Conservation (phyloP, 2,797 vertebrate genomes). For the Diplodus puntazzo region DNA sequence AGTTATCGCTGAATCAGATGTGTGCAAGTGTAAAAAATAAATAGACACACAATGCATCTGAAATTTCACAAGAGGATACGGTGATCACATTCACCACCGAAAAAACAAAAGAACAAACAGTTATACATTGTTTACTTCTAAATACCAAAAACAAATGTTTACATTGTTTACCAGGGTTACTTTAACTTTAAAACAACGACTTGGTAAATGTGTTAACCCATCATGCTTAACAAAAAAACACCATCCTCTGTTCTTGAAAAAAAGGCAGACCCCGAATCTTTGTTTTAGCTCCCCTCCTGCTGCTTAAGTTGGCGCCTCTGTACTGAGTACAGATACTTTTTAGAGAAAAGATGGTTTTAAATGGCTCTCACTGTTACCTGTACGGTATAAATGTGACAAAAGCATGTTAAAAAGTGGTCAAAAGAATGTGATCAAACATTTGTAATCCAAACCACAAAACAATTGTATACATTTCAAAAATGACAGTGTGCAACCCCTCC, state of each 20-base stretch:
- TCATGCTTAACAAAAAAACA: constrained; percentile 73
- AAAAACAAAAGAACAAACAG: constrained; percentile 72
- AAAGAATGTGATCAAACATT: constrained; percentile 87
- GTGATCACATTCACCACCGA: constrained; percentile 88
- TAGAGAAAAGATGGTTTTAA: constrained; percentile 99
- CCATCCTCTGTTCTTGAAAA: constrained; percentile 91
- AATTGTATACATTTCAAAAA: constrained; percentile 81
- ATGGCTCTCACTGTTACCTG: constrained; percentile 99
- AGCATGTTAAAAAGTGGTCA: constrained; percentile 99
- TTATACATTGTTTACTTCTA: constrained; percentile 80
- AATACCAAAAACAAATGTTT: constrained; percentile 74
- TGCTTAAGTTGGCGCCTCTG: constrained; percentile 98
- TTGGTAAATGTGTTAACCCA: constrained; percentile 82
- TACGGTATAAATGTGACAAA: constrained; percentile 99
- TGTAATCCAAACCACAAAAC: constrained; percentile 87
- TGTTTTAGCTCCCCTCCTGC: constrained; percentile 94
- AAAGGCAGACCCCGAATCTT: constrained; percentile 93
- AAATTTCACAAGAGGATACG: constrained; percentile 88
- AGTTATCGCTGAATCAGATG: constrained; percentile 40
- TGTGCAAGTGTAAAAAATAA: constrained; percentile 45
- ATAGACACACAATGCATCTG: constrained; percentile 88
- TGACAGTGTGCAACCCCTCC: constrained; percentile 57
- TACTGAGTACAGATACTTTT: constrained; percentile 97
- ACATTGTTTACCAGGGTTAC: constrained; percentile 70
- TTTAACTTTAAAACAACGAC: constrained; percentile 57